Evolutionary conservation across 2,113 vertebrate genomes (phyloP).

Genomic region (Siniperca knerii): DNA sequence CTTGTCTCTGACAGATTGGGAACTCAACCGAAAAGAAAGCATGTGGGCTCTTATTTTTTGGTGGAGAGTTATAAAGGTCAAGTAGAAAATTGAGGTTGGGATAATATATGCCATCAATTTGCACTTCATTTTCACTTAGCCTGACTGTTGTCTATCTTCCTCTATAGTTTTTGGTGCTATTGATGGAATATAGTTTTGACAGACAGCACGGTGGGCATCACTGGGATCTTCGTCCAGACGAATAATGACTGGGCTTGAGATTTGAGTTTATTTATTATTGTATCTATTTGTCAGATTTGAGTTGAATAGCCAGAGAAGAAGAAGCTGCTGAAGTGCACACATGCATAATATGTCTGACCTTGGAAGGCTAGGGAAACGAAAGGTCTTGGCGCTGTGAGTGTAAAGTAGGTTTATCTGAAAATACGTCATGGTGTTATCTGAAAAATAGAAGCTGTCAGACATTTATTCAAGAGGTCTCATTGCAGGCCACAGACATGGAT

Average conservation of each 20-base stretch:
- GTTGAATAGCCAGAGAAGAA: not conserved
- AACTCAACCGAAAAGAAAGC: constrained; percentile 18
- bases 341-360: not conserved
- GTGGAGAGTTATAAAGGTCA: constrained; percentile 55
- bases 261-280: constrained; percentile 25
- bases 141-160: constrained; percentile 40
- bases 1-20: constrained; percentile 37
- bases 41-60: constrained; percentile 24
- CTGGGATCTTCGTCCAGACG: constrained; percentile 7
- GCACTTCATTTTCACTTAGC: constrained; percentile 48
- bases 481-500: not conserved
- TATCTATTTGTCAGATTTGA: not conserved
- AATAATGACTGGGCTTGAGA: constrained; percentile 16
- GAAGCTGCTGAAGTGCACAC: not conserved
- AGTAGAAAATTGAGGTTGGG: constrained; percentile 52
- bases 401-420: constrained; percentile 2
- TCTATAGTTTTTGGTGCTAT: constrained; percentile 38
- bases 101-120: constrained; percentile 65
- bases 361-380: not conserved
- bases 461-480: constrained; percentile 13
- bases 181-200: constrained; percentile 49
- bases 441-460: constrained; percentile 16
- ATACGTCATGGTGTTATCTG: not conserved
- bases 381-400: not conserved
- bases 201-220: constrained; percentile 11